phyloP scores from a whole-genome alignment of 2,888 invertebrate genomes.

The Coleophora deauratella region DNA sequence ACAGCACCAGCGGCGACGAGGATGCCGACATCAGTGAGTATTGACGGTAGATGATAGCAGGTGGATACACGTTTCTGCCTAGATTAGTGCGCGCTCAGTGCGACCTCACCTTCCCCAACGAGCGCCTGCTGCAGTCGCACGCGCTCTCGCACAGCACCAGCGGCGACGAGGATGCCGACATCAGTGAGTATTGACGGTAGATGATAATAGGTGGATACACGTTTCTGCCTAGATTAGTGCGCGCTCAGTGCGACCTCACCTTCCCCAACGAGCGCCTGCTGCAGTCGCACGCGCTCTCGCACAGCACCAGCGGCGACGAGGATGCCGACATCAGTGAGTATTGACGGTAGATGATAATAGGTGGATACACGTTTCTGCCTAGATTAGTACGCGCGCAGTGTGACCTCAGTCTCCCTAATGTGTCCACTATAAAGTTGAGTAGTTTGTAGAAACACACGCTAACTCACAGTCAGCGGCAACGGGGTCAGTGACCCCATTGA shows the following conservation, averaged over 20 bases:
- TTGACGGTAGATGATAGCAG: too few relatives aligned
- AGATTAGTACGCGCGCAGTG: slow-evolving; percentile 34
- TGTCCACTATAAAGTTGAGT: slow-evolving; percentile 28
- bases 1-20: slow-evolving; percentile 7
- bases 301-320: slow-evolving; percentile 7
- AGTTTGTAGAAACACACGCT: too few relatives aligned
- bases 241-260: slow-evolving; percentile 32
- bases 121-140: slow-evolving; percentile 31
- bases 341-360: too few relatives aligned
- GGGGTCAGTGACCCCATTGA: slow-evolving; percentile 17
- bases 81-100: slow-evolving; percentile 34
- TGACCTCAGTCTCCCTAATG: slow-evolving; percentile 31
- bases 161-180: slow-evolving; percentile 15
- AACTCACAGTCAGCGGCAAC: slow-evolving; percentile 6
- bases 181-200: too few relatives aligned
- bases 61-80: slow-evolving; percentile 13
- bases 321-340: slow-evolving; percentile 19
- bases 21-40: slow-evolving; percentile 19
- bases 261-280: slow-evolving; percentile 32
- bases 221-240: too few relatives aligned
- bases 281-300: slow-evolving; percentile 24
- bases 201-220: slow-evolving; percentile 8
- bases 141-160: slow-evolving; percentile 10
- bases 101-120: slow-evolving; percentile 31
- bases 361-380: slow-evolving; percentile 13